Conservation (phyloP, 1,140 invertebrate species). For the Ridgeia piscesae region DNA sequence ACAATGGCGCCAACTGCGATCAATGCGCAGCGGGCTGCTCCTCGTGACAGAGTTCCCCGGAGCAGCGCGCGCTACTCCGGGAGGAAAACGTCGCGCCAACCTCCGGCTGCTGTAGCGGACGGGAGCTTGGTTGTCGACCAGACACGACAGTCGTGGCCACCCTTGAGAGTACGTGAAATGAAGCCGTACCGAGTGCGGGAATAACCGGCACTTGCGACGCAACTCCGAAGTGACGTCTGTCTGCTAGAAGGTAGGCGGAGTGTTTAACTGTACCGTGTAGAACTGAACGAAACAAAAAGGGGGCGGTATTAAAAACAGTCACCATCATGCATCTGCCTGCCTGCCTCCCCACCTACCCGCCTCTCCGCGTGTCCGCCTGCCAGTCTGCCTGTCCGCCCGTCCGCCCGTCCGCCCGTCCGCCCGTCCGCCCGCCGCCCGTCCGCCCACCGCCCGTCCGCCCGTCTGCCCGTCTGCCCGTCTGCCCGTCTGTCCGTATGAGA, state of each 20-base stretch:
- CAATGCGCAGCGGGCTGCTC: background rate
- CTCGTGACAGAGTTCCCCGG: background rate
- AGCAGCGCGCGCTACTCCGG: background rate
- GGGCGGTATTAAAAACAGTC: background rate
- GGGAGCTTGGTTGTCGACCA: too few species aligned
- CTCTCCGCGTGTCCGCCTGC: too few species aligned
- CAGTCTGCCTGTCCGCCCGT: too few species aligned
- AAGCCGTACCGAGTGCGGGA: background rate
- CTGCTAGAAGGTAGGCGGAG: background rate
- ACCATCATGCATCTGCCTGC: background rate
- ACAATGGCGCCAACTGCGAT: background rate
- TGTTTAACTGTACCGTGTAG: background rate
- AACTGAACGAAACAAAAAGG: background rate
- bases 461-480: too few species aligned
- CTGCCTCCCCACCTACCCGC: background rate
- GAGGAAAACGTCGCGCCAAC: background rate
- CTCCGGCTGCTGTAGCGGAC: background rate
- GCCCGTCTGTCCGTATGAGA: too few species aligned
- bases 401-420: too few species aligned
- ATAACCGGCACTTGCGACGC: background rate
- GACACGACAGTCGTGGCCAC: background rate
- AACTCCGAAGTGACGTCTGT: background rate
- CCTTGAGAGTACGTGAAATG: background rate
- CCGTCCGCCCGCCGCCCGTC: too few species aligned
- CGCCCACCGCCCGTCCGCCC: too few species aligned